Conservation (phyloP, 2,888 invertebrate species). For the Tiliacea aurago region DNA sequence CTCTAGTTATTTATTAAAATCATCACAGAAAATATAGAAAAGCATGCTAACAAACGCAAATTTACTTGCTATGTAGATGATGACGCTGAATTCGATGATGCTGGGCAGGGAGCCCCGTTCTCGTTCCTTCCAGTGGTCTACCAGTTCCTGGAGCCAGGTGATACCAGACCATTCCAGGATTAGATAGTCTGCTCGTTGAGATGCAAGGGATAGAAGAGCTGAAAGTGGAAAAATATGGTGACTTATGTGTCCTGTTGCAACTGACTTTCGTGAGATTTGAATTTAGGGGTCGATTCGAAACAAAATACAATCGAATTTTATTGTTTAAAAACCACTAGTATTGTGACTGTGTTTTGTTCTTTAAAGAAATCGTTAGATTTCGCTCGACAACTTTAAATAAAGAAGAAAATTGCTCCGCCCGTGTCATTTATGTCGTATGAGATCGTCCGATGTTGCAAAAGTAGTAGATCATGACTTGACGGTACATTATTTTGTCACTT, state of each 20-base stretch:
- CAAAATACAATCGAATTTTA: not conserved
- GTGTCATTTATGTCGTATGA: not conserved
- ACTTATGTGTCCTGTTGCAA: not conserved
- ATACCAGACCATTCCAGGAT: conserved; percentile 95
- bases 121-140: conserved; percentile 94
- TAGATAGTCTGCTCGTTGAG: conserved; percentile 96
- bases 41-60: conserved; percentile 82
- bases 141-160: conserved; percentile 93
- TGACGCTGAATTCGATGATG: conserved; percentile 95
- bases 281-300: not conserved
- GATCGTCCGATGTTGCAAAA: not conserved
- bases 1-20: not conserved
- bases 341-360: not conserved
- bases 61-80: conserved; percentile 97
- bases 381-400: not conserved
- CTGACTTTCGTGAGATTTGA: not conserved
- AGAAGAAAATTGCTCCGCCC: not conserved
- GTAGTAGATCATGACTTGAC: not conserved
- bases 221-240: conserved; percentile 61
- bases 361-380: not conserved
- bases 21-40: conserved; percentile 26
- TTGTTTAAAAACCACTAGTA: not conserved
- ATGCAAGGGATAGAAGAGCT: conserved; percentile 98
- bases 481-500: not conserved
- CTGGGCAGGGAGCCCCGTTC: conserved; percentile 95